Evolutionary conservation across 2,113 vertebrate genomes (phyloP), one percentile per base, ranked within the genome.

Genomic region (Vicugna pacos): DNA sequence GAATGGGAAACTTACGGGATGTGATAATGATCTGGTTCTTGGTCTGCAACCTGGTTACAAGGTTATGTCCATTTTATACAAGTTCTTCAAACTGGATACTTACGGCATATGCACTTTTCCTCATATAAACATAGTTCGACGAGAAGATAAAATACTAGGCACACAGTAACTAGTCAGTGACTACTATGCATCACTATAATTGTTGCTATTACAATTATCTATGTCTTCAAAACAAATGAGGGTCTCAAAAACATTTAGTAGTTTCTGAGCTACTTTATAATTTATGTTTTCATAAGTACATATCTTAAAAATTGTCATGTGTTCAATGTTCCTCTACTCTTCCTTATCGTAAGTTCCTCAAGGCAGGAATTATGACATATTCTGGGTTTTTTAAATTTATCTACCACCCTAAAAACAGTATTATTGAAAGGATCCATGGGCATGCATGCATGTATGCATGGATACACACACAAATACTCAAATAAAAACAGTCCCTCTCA

Each of bases 361-460:
- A 80, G 15, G 19, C 50, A 79, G 9, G 38, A 48, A 65, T 9
- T 77, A 56, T 56, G 46, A 48, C 8, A 60, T 92, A 6, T 5
- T 80, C 16, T 28, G 6, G 24, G n/a, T 52, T 52, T 38, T 89
- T 81, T 26, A 15, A 86, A 67, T 75, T 62, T 24, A 79, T 9
- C 0, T 9, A 11, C n/a, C 3, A 38, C 26, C 5, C 48, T 62
- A 64, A 35, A 83, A 85, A 75, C 1, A 82, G 9, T 14, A 77
- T 79, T 56, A 26, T 1, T 85, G 24, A 48, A 56, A 54, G 6
- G 58, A 80, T 30, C 17, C 8, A 1, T 6, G 0, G 42, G 22
- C 0, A 0, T 50, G 17, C 4, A 56, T 17, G 22, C 12, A 24
- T 20, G 28, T 5, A 3, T 26, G 35, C 24, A 5, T 16, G 2